Conservation (phyloP, 2,888 invertebrate species). For the Palloptera scutellata region DNA sequence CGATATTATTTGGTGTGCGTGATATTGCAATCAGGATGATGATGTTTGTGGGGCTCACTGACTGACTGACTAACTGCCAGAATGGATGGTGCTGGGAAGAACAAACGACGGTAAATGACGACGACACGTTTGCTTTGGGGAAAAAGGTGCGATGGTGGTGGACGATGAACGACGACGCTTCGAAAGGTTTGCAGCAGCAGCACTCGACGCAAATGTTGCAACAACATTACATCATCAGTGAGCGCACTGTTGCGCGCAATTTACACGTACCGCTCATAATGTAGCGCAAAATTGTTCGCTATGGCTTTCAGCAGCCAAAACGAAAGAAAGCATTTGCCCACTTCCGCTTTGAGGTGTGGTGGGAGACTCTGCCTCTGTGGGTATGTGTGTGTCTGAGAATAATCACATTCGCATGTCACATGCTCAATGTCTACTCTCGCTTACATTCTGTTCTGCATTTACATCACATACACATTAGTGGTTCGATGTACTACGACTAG, state of each 20-base stretch:
- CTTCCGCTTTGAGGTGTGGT: too few species aligned
- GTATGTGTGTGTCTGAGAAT: background rate
- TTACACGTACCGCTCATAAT: slow-evolving; percentile 36
- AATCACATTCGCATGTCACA: slow-evolving; percentile 26
- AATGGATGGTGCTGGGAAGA: slow-evolving; percentile 13
- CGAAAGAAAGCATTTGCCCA: background rate
- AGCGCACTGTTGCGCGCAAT: slow-evolving; percentile 25
- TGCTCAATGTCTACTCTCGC: background rate
- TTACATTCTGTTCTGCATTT: background rate
- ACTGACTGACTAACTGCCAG: slow-evolving; percentile 7
- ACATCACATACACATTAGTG: slow-evolving; percentile 22
- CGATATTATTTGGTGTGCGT: slow-evolving; percentile 55
- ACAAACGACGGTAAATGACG: background rate
- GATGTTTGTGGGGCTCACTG: slow-evolving; percentile 26
- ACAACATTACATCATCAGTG: slow-evolving; percentile 21
- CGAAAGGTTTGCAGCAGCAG: background rate
- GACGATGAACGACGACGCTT: slow-evolving; percentile 14
- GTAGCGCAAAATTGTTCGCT: slow-evolving; percentile 33
- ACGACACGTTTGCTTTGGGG: background rate
- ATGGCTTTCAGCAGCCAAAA: background rate
- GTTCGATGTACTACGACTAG: too few species aligned
- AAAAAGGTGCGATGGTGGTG: slow-evolving; percentile 15
- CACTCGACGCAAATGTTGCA: slow-evolving; percentile 3
- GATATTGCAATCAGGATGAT: slow-evolving; percentile 48
- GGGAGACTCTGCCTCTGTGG: too few species aligned